A percentile compares a stretch with the other conserved stretches of the same genome.
Conservation (phyloP, 2,113 vertebrate genomes). For the Cheilinus undulatus region DNA sequence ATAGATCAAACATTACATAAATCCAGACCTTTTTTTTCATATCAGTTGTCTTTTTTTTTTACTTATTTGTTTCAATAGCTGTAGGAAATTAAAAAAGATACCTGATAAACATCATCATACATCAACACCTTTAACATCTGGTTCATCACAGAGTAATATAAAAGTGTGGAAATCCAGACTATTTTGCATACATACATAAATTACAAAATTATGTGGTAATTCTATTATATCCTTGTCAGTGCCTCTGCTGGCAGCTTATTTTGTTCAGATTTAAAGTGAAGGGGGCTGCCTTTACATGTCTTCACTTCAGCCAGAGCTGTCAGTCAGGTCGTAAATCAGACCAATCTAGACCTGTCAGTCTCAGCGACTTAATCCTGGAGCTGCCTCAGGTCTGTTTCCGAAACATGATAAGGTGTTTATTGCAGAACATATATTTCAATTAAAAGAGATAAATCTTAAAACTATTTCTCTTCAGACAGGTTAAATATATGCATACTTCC, state of each 20-base stretch:
- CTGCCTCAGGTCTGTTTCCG: slow-evolving; percentile 40
- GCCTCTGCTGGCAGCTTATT: slow-evolving; percentile 3
- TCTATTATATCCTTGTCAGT: not conserved
- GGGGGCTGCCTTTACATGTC: slow-evolving; percentile 2
- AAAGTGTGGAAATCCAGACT: not conserved
- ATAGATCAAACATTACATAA: too few species aligned
- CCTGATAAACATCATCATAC: too few species aligned
- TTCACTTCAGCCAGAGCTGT: slow-evolving; percentile 14
- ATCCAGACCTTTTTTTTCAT: too few species aligned
- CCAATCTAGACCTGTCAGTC: not conserved
- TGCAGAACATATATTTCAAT: not conserved
- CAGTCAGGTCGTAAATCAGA: not conserved
- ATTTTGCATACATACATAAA: not conserved
- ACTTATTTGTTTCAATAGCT: too few species aligned
- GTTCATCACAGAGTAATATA: not conserved
- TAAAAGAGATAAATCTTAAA: not conserved
- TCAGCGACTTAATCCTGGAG: slow-evolving; percentile 29
- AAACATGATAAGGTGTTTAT: slow-evolving; percentile 23
- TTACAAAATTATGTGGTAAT: not conserved
- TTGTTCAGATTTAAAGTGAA: slow-evolving; percentile 25
- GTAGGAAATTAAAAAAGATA: too few species aligned
- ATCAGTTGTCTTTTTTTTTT: too few species aligned
- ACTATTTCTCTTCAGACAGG: not conserved
- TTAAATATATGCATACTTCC: slow-evolving; percentile 21
- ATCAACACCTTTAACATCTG: not conserved